Conservation (phyloP, 2,888 invertebrate genomes). For the Terebella lapidaria region DNA sequence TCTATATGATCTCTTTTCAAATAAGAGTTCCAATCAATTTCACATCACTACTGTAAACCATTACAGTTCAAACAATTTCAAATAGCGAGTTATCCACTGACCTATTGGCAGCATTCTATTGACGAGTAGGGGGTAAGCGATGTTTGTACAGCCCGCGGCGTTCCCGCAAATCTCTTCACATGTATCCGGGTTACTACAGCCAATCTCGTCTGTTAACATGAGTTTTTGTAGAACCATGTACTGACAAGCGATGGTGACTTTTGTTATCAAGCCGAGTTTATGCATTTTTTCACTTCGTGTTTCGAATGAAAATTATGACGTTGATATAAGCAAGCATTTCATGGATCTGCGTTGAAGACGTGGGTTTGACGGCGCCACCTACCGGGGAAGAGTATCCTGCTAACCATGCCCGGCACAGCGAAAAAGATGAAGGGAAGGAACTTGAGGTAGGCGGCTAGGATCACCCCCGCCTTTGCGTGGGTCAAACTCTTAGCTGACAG, state of each 20-base stretch:
- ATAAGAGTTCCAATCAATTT: too few relatives aligned
- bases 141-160: constrained; percentile 23
- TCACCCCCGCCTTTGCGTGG: constrained; percentile 26
- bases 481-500: constrained; percentile 26
- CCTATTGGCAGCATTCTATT: constrained; percentile 18
- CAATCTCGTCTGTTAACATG: constrained; percentile 18
- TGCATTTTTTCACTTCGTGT: too few relatives aligned
- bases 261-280: too few relatives aligned
- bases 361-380: too few relatives aligned
- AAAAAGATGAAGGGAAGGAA: constrained; percentile 26
- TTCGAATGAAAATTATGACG: too few relatives aligned
- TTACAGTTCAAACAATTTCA: not conserved
- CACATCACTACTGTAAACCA: too few relatives aligned
- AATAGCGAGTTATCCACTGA: not conserved
- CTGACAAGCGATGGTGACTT: too few relatives aligned
- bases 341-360: too few relatives aligned
- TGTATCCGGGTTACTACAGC: constrained; percentile 22
- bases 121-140: constrained; percentile 28
- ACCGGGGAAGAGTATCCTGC: constrained; percentile 26
- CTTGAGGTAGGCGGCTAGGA: constrained; percentile 28
- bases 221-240: too few relatives aligned
- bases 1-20: too few relatives aligned
- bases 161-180: constrained; percentile 22
- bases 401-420: constrained; percentile 28
- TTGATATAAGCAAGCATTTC: too few relatives aligned